Evolutionary conservation across 2,113 vertebrate species (phyloP).

Genomic region (Upupa epops): DNA sequence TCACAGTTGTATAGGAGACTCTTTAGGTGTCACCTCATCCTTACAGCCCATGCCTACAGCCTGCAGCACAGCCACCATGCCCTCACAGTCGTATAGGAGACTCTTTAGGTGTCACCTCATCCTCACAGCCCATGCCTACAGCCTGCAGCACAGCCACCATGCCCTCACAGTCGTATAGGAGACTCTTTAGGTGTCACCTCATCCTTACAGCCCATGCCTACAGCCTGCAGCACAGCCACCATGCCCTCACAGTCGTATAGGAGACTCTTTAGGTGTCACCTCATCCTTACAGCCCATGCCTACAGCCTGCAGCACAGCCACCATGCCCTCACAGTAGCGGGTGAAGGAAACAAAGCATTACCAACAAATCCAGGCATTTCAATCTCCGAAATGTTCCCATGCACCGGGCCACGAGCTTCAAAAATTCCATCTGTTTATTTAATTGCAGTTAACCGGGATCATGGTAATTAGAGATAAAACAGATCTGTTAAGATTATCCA

Average conservation of each 20-base stretch:
- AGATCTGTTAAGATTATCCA: slow-evolving; percentile 64
- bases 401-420: slow-evolving; percentile 11
- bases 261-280: neutral
- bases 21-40: neutral
- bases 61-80: neutral
- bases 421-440: slow-evolving; percentile 63
- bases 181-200: neutral
- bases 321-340: neutral
- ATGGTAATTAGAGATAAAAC: slow-evolving; percentile 68
- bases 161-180: neutral
- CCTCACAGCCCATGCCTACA: neutral
- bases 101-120: neutral
- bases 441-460: slow-evolving; percentile 61
- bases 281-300: neutral
- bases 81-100: neutral
- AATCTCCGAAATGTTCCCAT: slow-evolving; percentile 9
- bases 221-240: neutral
- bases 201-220: neutral
- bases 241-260: neutral
- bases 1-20: neutral
- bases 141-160: neutral
- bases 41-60: neutral
- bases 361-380: slow-evolving; percentile 11
- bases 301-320: neutral
- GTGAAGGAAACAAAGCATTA: neutral